Evolutionary conservation across 2,113 vertebrate species (phyloP).

Genomic region (Misgurnus anguillicaudatus): DNA sequence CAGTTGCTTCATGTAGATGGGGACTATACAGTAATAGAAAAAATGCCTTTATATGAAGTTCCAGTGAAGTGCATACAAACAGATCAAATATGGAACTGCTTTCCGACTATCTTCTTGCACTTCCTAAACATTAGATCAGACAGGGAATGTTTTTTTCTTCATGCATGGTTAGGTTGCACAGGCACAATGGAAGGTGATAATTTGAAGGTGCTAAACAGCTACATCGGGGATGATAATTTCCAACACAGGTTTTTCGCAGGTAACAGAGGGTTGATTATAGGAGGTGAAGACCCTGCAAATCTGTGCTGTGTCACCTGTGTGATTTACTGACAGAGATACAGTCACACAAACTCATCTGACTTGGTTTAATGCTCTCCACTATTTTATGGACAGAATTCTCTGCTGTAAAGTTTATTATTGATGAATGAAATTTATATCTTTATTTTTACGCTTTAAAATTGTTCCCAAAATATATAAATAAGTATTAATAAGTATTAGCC

Average conservation of each 20-base stretch:
- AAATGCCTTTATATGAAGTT: background rate
- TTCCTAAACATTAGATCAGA: background rate
- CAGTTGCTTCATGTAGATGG: no score
- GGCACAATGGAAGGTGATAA: constrained; percentile 92
- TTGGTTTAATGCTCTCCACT: background rate
- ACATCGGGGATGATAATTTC: constrained; percentile 85
- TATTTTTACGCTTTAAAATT: background rate
- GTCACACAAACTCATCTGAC: constrained; percentile 52
- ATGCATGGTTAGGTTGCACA: constrained; percentile 61
- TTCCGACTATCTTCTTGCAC: background rate
- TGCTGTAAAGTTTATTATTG: background rate
- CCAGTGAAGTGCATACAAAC: background rate
- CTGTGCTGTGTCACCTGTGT: constrained; percentile 84
- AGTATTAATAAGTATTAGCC: background rate
- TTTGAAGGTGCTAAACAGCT: constrained; percentile 93
- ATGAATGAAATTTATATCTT: background rate
- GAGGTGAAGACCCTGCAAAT: constrained; percentile 84
- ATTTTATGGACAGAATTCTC: background rate
- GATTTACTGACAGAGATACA: constrained; percentile 60
- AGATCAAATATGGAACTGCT: background rate
- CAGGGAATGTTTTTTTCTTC: constrained; percentile 2
- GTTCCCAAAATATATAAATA: background rate
- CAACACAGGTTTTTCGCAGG: constrained; percentile 90
- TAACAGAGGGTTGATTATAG: constrained; percentile 84
- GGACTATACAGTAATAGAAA: no score